Evolutionary conservation across 2,888 invertebrate species (phyloP).

Genomic region (Trimorus sp.): DNA sequence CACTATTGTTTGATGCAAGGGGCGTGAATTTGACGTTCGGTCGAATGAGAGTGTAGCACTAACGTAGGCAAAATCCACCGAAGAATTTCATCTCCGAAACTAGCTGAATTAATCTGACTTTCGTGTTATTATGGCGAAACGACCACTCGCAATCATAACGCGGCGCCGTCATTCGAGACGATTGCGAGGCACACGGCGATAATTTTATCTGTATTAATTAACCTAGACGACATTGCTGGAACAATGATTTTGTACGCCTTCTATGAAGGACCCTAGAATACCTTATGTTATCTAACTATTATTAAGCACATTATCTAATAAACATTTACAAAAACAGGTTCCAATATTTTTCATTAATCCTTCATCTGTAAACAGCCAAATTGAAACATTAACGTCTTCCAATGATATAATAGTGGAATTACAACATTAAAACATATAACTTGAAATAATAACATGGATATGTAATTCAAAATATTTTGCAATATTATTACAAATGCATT

Average conservation of each 20-base stretch:
- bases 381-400: too few relatives aligned
- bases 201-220: slow-evolving; percentile 77
- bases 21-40: slow-evolving; percentile 53
- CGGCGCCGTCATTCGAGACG: slow-evolving; percentile 46
- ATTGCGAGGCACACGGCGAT: slow-evolving; percentile 70
- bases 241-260: slow-evolving; percentile 80
- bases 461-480: too few relatives aligned
- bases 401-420: too few relatives aligned
- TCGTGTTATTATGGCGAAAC: slow-evolving; percentile 52
- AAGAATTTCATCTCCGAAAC: slow-evolving; percentile 61
- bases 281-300: slow-evolving; percentile 79
- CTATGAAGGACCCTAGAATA: slow-evolving; percentile 79
- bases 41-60: slow-evolving; percentile 57
- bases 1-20: slow-evolving; percentile 47
- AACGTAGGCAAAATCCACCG: slow-evolving; percentile 51
- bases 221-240: slow-evolving; percentile 79
- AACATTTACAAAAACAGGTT: slow-evolving; percentile 77
- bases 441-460: too few relatives aligned
- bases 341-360: too few relatives aligned
- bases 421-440: too few relatives aligned
- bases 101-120: slow-evolving; percentile 63
- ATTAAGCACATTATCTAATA: slow-evolving; percentile 79
- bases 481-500: too few relatives aligned
- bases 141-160: slow-evolving; percentile 54
- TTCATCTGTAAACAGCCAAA: too few relatives aligned